Evolutionary conservation across 2,888 invertebrate species (phyloP), one percentile per base, ranked within the genome.

Genomic region (Troglohyphantes excavatus): DNA sequence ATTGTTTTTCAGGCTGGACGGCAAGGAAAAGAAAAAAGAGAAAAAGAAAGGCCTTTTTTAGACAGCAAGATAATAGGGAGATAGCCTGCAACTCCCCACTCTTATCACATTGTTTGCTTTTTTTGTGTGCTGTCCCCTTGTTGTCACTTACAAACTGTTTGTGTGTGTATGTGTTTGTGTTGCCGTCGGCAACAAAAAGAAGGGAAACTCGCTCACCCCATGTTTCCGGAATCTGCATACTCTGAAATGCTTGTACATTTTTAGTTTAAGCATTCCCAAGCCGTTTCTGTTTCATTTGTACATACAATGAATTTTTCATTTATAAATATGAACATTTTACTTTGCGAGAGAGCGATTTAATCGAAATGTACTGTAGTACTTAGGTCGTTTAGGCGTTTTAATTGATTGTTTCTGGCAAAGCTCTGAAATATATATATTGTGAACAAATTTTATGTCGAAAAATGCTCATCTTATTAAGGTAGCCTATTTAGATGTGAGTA

Each of bases 1-100:
- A 21, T 68, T 73, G 53, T 70, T 82, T 90, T 90, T 91, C 75
- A 75, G 85, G 91, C 96, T 97, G 92, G 97, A 97, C 93, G 97
- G 97, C 92, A 97, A 97, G 94, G 97, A 97, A 85, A 92, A 92
- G 94, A 97, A 97, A 95, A 96, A 95, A 93, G 96, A 96, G 95
- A 97, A 97, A 95, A 97, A 97, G 92, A 93, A 93, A 95, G 97
- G 97, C 94, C 95, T 97, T 94, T 97, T 97, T 95, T 97, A 96
- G 91, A 73, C n/a, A n/a, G 5, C 23, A n/a, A 59, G 53, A 27
- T 67, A 73, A 19, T 46, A 13, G 17, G 33, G n/a, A 26, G 63
- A 43, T 65, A 39, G 53, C 13, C 53, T 53, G 53, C 17, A 9
- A 13, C 53, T n/a, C n/a, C 17, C 17, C 53, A 53, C 53, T n/a